Conservation (phyloP, 1,140 invertebrate genomes). For the Drosophila nebulosa region DNA sequence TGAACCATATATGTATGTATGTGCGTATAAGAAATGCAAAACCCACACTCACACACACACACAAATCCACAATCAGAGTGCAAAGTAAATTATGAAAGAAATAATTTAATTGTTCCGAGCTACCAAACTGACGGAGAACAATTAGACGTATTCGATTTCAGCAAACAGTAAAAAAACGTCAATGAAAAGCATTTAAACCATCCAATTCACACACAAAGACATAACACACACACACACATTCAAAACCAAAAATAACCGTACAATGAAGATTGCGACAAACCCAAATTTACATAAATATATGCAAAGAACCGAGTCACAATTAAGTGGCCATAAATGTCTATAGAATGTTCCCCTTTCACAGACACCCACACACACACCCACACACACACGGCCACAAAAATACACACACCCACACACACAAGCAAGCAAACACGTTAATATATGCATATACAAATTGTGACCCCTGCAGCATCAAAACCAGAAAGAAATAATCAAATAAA, state of each 20-base stretch:
- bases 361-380: constrained; percentile 10
- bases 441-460: constrained; percentile 60
- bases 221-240: neutral
- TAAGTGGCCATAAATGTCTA: constrained; percentile 72
- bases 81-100: constrained; percentile 27
- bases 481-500: constrained; percentile 80
- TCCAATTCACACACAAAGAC: neutral
- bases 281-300: constrained; percentile 16
- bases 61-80: neutral
- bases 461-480: constrained; percentile 49
- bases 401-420: constrained; percentile 7
- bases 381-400: neutral
- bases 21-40: constrained; percentile 55
- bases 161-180: neutral
- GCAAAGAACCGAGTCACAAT: constrained; percentile 59
- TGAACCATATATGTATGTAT: constrained; percentile 49
- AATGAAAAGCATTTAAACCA: neutral
- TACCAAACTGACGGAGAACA: neutral
- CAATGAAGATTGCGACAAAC: constrained; percentile 1
- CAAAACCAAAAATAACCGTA: constrained; percentile 20
- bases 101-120: neutral
- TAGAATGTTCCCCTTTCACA: constrained; percentile 31
- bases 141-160: neutral
- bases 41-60: constrained; percentile 15
- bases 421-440: constrained; percentile 68